These are phyloP conservation scores for Cettia cetti DNA, from an alignment of 2,113 vertebrate genomes.

Conservation along the genomic window DNA sequence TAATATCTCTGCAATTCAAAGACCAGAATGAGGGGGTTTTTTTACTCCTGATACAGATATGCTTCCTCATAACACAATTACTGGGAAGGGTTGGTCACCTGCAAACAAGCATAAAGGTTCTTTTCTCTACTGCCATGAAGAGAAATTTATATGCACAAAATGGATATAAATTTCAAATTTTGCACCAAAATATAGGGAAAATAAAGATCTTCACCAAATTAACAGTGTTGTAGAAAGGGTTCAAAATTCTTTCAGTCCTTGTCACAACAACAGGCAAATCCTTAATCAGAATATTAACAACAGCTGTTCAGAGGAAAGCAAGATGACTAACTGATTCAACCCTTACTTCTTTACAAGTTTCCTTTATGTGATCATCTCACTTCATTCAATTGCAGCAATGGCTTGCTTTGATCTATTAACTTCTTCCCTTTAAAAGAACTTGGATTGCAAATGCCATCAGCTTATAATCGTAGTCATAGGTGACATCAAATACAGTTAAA, in stretches of 20 bases:
- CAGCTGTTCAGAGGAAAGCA: not conserved
- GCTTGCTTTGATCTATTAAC: constrained; percentile 4
- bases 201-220: not conserved
- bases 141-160: no score
- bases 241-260: not conserved
- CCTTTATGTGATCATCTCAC: not conserved
- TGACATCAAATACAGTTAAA: constrained; percentile 15
- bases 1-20: not conserved
- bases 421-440: not conserved
- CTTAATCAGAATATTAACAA: not conserved
- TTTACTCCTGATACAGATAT: not conserved
- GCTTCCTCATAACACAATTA: not conserved
- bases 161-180: not conserved
- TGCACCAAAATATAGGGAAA: not conserved
- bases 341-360: not conserved
- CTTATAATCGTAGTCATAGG: not conserved
- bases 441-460: not conserved
- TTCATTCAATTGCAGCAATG: not conserved
- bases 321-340: not conserved
- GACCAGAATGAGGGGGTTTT: not conserved
- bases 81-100: not conserved
- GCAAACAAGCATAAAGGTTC: not conserved
- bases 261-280: not conserved
- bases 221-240: not conserved
- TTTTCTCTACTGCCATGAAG: not conserved